These are phyloP conservation scores for Trachymyrmex septentrionalis DNA, from an alignment of 1,140 invertebrate species.

Conservation along the genomic window DNA sequence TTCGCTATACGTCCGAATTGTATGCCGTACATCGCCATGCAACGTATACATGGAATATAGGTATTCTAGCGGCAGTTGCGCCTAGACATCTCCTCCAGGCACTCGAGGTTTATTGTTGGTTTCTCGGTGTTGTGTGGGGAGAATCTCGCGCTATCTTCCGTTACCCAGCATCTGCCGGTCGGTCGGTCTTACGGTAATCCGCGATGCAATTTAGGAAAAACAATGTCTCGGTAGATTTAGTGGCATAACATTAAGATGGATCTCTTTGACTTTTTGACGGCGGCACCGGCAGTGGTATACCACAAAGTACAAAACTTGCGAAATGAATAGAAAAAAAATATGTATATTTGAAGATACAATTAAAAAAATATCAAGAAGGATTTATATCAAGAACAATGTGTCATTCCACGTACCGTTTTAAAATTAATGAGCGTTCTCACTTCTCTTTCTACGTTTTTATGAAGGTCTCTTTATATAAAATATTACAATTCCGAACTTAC, in stretches of 20 bases:
- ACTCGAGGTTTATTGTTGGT: constrained; percentile 67
- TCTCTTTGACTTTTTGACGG: not conserved
- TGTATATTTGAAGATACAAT: not conserved
- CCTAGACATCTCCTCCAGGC: constrained; percentile 56
- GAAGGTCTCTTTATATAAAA: not conserved
- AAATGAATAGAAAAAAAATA: not conserved
- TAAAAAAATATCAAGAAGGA: not conserved
- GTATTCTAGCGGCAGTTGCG: constrained; percentile 31
- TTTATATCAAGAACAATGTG: not conserved
- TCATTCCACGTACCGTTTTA: no score
- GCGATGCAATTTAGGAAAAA: constrained; percentile 27
- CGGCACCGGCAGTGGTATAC: not conserved
- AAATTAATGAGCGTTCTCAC: not conserved
- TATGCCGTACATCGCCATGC: constrained; percentile 41
- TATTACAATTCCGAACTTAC: not conserved
- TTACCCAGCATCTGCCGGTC: constrained; percentile 43
- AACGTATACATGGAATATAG: constrained; percentile 2
- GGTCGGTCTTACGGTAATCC: constrained; percentile 47
- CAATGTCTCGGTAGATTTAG: constrained; percentile 20
- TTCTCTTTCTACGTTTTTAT: not conserved
- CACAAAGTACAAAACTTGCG: not conserved
- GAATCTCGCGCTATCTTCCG: constrained; percentile 66
- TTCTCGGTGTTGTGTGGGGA: constrained; percentile 60
- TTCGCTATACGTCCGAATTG: constrained; percentile 47
- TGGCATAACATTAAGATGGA: not conserved